Base-by-base conservation (phyloP, 2,888 invertebrate genomes). In the Tholera decimalis region DNA sequence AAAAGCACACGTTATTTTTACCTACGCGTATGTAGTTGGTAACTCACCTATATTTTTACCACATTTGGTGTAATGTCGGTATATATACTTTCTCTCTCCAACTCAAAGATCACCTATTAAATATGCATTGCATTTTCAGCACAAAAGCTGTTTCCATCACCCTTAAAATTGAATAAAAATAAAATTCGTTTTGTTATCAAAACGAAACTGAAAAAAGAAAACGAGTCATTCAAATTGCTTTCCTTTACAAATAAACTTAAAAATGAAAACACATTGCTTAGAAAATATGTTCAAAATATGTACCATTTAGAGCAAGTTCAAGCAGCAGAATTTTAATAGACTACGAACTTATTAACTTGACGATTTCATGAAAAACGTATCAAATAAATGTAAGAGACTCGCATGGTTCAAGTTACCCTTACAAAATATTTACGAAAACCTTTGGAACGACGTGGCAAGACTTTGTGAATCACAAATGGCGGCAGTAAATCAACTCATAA, bases 401-500 rank as follows among this genome's bases (percentile, higher is more conserved):
- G 62, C 39, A 47, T 9, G 22, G 18, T 28, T 37, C 28, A 15
- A 26, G 26, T 51, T 50, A 39, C 18, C 53, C 13, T 9, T 15
- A 39, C 26, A 30, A 56, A 57, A 57, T 63, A 70, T 63, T 49
- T 49, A 41, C 26, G 33, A 47, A 59, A 35, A 41, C 56, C 56
- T 66, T 66, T 44, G 49, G 43, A 59, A 50, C 37, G 39, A 62
- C 57, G 37, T 58, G 53, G 24, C 44, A 63, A 59, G 46, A 51
- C 58, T 74, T 80, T 69, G 71, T 66, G 71, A 77, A 77, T 71
- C 50, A 57, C 54, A 71, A 78, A 74, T 61, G 39, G 26, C 24
- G 35, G 28, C 59, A 63, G 70, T 58, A 73, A 70, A 80, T 77
- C 58, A 57, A 54, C 70, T 64, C 46, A 57, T 81, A 62, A 81